Percentiles rank a stretch among this genome's conserved stretches.
phyloP scores from a whole-genome alignment of 2,113 vertebrate species.

The Erythrolamprus reginae region DNA sequence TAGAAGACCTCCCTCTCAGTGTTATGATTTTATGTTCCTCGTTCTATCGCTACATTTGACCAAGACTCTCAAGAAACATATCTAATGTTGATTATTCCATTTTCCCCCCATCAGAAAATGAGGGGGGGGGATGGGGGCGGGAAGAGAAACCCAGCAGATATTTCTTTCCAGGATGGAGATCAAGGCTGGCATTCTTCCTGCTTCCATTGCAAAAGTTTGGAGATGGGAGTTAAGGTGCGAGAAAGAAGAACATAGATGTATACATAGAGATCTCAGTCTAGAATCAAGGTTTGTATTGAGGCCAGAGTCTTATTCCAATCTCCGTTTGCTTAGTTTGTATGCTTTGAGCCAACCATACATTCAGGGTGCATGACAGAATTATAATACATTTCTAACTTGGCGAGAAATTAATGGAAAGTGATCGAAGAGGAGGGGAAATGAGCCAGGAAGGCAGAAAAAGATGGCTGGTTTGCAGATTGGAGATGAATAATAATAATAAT shows the following conservation, averaged over 20 bases:
- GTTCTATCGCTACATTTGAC: accelerated
- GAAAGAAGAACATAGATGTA: constrained; percentile 34
- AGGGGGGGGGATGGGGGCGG: neutral
- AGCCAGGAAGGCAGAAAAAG: constrained; percentile 46
- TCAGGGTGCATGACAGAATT: constrained; percentile 39
- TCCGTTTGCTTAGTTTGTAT: constrained; percentile 58
- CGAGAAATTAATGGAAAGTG: constrained; percentile 31
- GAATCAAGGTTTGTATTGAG: constrained; percentile 49
- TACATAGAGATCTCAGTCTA: constrained; percentile 42
- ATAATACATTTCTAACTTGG: constrained; percentile 53
- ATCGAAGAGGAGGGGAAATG: neutral
- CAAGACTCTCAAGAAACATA: constrained; percentile 22
- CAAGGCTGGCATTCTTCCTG: constrained; percentile 46
- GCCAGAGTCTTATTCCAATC: constrained; percentile 53
- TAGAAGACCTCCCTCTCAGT: neutral
- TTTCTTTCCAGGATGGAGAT: constrained; percentile 39
- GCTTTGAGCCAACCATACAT: constrained; percentile 48
- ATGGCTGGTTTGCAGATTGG: constrained; percentile 1
- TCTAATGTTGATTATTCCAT: constrained; percentile 11
- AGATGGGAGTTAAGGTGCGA: constrained; percentile 56
- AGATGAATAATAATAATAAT: neutral
- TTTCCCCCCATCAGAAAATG: constrained; percentile 24
- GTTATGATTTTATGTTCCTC: neutral
- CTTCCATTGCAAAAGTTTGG: constrained; percentile 52
- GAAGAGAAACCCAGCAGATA: neutral